These are phyloP conservation scores for Euplexia lucipara DNA, from an alignment of 2,888 invertebrate species.

Conservation along the genomic window DNA sequence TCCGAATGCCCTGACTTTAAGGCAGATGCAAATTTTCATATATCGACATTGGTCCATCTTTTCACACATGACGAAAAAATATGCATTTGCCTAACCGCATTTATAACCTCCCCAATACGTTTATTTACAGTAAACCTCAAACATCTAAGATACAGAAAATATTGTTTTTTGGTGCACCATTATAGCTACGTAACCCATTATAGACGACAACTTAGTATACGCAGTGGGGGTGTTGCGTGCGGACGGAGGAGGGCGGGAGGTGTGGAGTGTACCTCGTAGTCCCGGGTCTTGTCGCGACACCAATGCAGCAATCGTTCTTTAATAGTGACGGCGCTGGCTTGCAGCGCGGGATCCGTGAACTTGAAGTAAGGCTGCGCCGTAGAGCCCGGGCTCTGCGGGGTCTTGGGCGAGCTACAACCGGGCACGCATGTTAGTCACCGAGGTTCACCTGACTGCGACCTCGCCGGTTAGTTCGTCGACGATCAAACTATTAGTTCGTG, in stretches of 20 bases:
- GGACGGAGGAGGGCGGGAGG: constrained; percentile 66
- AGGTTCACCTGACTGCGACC: constrained; percentile 55
- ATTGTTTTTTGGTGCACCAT: constrained; percentile 20
- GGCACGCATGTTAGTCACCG: constrained; percentile 86
- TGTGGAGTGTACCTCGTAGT: constrained; percentile 96
- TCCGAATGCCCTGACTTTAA: constrained; percentile 66
- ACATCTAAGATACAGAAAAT: constrained; percentile 1
- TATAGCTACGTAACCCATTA: constrained; percentile 31
- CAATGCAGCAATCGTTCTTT: constrained; percentile 99
- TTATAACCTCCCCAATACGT: constrained; percentile 72
- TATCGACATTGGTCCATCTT: constrained; percentile 30
- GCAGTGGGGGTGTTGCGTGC: constrained; percentile 68
- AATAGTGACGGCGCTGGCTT: constrained; percentile 97
- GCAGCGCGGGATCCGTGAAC: constrained; percentile 97
- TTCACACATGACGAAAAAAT: constrained; percentile 55
- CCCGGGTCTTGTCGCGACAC: constrained; percentile 99
- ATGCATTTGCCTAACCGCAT: constrained; percentile 70
- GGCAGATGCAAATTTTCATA: constrained; percentile 68
- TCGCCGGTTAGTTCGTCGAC: constrained; percentile 66
- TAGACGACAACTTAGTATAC: constrained; percentile 51
- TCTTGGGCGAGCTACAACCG: constrained; percentile 94
- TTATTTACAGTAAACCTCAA: constrained; percentile 33
- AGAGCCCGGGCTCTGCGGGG: constrained; percentile 92
- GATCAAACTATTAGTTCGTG: constrained; percentile 69
- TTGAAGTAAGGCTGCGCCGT: constrained; percentile 95